phyloP scores from a whole-genome alignment of 2,888 invertebrate species.

The Linnaemya tessellans region DNA sequence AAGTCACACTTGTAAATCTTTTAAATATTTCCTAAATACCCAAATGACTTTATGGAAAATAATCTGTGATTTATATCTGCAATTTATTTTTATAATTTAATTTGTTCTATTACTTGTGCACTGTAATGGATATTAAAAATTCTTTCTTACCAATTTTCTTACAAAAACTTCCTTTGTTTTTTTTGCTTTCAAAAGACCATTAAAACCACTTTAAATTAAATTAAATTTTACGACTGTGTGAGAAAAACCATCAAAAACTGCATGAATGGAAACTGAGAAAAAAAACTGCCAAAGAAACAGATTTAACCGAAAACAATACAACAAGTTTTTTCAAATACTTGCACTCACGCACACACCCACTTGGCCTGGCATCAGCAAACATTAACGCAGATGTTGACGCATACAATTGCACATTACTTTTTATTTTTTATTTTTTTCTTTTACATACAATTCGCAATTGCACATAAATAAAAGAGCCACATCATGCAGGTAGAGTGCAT shows the following conservation, averaged over 20 bases:
- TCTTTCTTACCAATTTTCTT: background rate
- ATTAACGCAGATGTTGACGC: slow-evolving; percentile 4
- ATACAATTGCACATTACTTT: background rate
- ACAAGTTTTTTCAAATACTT: background rate
- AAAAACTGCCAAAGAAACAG: slow-evolving; percentile 18
- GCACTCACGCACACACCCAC: background rate
- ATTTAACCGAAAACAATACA: slow-evolving; percentile 17
- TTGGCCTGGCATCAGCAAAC: background rate
- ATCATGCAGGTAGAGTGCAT: slow-evolving; percentile 63
- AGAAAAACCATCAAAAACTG: slow-evolving; percentile 39
- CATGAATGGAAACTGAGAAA: background rate
- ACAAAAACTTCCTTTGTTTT: background rate
- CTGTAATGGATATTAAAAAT: background rate
- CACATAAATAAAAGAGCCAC: slow-evolving; percentile 47
- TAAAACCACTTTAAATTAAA: slow-evolving; percentile 63
- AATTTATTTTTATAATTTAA: background rate
- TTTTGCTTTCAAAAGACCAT: slow-evolving; percentile 13
- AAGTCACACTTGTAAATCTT: background rate
- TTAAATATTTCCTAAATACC: background rate
- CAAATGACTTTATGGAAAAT: background rate
- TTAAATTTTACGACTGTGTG: slow-evolving; percentile 53
- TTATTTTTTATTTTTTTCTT: too few species aligned
- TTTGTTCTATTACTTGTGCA: background rate
- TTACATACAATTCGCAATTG: slow-evolving; percentile 33
- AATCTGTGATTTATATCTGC: background rate